Conservation (phyloP, 2,797 vertebrate species). For the Coluber constrictor region DNA sequence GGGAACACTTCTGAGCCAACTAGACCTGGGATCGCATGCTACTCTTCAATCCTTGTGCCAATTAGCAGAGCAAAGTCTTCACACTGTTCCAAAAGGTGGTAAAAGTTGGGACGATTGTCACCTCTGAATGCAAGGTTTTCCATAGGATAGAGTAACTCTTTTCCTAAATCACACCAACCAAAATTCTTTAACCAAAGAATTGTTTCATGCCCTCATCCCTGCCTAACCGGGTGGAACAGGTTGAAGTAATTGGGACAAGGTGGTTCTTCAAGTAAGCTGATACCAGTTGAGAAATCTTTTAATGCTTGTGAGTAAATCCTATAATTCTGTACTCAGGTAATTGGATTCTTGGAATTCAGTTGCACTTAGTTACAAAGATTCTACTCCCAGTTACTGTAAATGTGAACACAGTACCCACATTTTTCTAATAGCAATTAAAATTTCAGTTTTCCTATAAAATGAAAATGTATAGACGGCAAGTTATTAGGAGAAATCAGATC, state of each 20-base stretch:
- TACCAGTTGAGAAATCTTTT: neutral
- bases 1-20: neutral
- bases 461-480: neutral
- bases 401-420: neutral
- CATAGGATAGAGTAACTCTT: neutral
- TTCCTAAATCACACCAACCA: neutral
- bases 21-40: neutral
- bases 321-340: neutral
- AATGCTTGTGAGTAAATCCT: neutral
- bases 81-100: neutral
- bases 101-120: neutral
- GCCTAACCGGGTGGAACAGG: neutral
- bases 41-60: neutral
- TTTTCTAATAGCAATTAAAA: neutral
- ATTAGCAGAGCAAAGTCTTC: neutral
- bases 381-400: neutral
- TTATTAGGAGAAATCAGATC: neutral
- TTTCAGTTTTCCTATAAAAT: conserved; percentile 9
- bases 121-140: neutral
- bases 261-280: neutral
- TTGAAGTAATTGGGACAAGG: neutral
- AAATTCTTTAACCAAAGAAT: neutral
- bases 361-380: neutral
- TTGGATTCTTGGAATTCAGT: neutral
- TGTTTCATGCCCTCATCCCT: neutral